Percentiles rank a stretch among this genome's conserved stretches.
Conservation (phyloP, 2,797 vertebrate species). For the Telmatherina bonti region DNA sequence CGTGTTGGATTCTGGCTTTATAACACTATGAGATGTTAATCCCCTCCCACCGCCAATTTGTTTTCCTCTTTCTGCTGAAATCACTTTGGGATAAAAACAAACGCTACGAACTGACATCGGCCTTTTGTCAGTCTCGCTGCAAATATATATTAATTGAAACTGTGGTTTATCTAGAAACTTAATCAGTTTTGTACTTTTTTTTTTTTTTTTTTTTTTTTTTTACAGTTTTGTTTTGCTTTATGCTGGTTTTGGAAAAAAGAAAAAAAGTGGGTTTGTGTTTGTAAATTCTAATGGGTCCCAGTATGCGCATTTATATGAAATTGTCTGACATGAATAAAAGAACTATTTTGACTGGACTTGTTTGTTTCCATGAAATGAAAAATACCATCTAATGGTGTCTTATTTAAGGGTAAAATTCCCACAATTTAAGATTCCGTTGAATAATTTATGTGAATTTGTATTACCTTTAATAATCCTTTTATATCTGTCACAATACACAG, state of each 20-base stretch:
- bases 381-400: neutral
- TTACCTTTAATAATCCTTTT: neutral
- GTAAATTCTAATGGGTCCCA: slow-evolving; percentile 33
- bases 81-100: slow-evolving; percentile 10
- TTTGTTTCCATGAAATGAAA: neutral
- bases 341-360: slow-evolving; percentile 58
- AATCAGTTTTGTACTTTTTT: slow-evolving; percentile 22
- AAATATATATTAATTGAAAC: slow-evolving; percentile 48
- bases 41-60: neutral
- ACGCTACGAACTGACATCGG: slow-evolving; percentile 4
- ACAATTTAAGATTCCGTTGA: neutral
- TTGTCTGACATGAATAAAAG: slow-evolving; percentile 62
- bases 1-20: slow-evolving; percentile 17
- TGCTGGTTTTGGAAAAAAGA: slow-evolving; percentile 25
- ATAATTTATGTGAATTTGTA: neutral
- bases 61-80: neutral
- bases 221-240: slow-evolving; percentile 28
- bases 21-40: slow-evolving; percentile 7
- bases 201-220: neutral
- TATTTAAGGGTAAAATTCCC: neutral
- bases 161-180: slow-evolving; percentile 22
- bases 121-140: slow-evolving; percentile 16
- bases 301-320: slow-evolving; percentile 64
- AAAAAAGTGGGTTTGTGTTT: slow-evolving; percentile 49
- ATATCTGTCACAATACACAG: neutral